Evolutionary conservation across 2,797 vertebrate genomes (phyloP).

Genomic region (Numenius phaeopus): DNA sequence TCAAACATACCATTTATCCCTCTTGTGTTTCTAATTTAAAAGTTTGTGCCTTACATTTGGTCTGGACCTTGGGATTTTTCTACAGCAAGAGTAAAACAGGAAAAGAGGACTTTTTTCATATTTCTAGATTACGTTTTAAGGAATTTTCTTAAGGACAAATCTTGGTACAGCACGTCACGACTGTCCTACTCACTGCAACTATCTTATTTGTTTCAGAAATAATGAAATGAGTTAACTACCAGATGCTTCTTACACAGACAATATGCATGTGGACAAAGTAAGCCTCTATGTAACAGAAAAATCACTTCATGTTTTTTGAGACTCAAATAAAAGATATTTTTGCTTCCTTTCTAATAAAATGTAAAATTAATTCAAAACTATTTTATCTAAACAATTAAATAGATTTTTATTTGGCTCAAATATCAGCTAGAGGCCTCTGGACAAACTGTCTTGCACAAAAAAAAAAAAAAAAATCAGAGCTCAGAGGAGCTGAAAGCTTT

Average conservation of each 20-base stretch:
- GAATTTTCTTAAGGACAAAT: not conserved
- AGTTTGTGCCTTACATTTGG: not conserved
- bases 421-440: not conserved
- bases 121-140: not conserved
- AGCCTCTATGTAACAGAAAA: not conserved
- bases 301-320: not conserved
- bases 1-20: not conserved
- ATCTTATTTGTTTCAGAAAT: constrained; percentile 42
- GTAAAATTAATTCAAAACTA: not conserved
- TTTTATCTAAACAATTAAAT: not conserved
- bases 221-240: constrained; percentile 36
- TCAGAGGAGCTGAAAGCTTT: not conserved
- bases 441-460: not conserved
- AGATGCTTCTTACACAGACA: constrained; percentile 16
- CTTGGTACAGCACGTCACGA: not conserved
- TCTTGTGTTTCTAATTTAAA: not conserved
- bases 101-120: not conserved
- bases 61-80: not conserved
- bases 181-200: constrained; percentile 18
- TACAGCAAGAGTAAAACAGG: not conserved
- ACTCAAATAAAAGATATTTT: constrained; percentile 5
- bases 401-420: not conserved
- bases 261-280: not conserved
- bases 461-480: not conserved
- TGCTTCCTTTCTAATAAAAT: not conserved